A percentile compares a stretch with the other conserved stretches of the same genome.
These are phyloP conservation scores for Agrotis ipsilon DNA, from an alignment of 2,888 invertebrate species.

Conservation along the genomic window DNA sequence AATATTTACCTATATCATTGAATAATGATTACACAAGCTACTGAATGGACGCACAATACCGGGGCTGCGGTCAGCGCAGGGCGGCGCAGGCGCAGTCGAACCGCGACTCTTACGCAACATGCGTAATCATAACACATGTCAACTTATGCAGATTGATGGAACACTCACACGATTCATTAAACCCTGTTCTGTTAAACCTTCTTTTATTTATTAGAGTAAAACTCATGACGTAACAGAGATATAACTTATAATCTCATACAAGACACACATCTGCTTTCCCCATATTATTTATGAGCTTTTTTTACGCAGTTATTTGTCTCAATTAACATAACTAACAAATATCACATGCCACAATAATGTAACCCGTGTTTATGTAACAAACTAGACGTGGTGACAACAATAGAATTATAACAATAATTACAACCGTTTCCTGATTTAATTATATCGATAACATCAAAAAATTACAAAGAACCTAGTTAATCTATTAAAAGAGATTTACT, in stretches of 20 bases:
- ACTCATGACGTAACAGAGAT: constrained; percentile 26
- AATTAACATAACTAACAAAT: constrained; percentile 27
- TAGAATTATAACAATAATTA: constrained; percentile 35
- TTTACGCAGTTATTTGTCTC: constrained; percentile 14
- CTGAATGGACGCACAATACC: constrained; percentile 64
- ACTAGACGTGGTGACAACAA: constrained; percentile 41
- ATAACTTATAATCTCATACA: constrained; percentile 12
- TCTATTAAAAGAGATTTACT: background rate
- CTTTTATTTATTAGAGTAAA: constrained; percentile 35
- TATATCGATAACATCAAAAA: constrained; percentile 46
- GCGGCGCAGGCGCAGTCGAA: constrained; percentile 32
- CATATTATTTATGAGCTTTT: constrained; percentile 23
- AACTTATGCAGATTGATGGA: constrained; percentile 59
- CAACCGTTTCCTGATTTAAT: constrained; percentile 56
- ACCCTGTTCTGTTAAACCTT: constrained; percentile 26
- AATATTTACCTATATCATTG: constrained; percentile 8
- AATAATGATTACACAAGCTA: constrained; percentile 48
- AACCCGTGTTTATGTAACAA: constrained; percentile 29
- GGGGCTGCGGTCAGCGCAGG: constrained; percentile 51
- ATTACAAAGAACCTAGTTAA: background rate
- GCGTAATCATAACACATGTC: constrained; percentile 55
- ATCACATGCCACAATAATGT: constrained; percentile 5
- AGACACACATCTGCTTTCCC: constrained; percentile 33
- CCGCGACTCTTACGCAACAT: constrained; percentile 58
- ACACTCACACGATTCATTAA: constrained; percentile 49